A percentile compares a stretch with the other conserved stretches of the same genome.
Conservation (phyloP, 2,797 vertebrate species). For the Mico argentatus region DNA sequence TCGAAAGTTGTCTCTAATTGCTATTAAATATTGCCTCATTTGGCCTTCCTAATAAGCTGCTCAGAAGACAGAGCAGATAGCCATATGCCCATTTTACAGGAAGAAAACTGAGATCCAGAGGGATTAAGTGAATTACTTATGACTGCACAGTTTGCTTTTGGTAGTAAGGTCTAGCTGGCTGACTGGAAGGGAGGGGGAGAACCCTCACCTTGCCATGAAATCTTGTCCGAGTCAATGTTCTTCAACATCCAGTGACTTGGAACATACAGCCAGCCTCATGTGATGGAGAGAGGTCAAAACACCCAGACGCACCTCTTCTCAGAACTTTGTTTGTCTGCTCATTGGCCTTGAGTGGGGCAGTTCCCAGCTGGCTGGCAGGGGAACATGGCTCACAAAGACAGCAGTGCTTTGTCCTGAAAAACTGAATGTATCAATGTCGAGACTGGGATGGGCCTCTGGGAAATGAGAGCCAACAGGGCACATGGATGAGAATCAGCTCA, state of each 20-base stretch:
- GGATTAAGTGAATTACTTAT: not conserved
- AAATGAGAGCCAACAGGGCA: not conserved
- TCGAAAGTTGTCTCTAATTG: not conserved
- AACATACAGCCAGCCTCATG: not conserved
- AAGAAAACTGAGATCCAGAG: not conserved
- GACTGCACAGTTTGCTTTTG: not conserved
- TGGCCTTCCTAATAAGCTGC: not conserved
- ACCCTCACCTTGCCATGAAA: not conserved
- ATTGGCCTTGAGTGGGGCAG: constrained; percentile 45
- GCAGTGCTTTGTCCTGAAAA: constrained; percentile 34
- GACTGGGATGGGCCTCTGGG: not conserved
- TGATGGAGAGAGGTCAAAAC: not conserved
- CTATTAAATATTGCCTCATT: not conserved
- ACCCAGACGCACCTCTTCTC: not conserved
- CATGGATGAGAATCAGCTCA: not conserved
- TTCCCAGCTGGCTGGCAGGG: not conserved
- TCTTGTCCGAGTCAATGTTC: not conserved
- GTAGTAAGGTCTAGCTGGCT: not conserved
- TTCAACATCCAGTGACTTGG: not conserved
- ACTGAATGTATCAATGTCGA: constrained; percentile 40
- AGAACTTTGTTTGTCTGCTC: constrained; percentile 17
- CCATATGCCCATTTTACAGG: not conserved
- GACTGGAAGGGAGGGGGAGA: fast-evolving
- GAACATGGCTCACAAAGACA: constrained; percentile 33
- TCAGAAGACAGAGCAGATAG: not conserved